Evolutionary conservation across 2,113 vertebrate species (phyloP).

Genomic region (Pogonocichla stellata): DNA sequence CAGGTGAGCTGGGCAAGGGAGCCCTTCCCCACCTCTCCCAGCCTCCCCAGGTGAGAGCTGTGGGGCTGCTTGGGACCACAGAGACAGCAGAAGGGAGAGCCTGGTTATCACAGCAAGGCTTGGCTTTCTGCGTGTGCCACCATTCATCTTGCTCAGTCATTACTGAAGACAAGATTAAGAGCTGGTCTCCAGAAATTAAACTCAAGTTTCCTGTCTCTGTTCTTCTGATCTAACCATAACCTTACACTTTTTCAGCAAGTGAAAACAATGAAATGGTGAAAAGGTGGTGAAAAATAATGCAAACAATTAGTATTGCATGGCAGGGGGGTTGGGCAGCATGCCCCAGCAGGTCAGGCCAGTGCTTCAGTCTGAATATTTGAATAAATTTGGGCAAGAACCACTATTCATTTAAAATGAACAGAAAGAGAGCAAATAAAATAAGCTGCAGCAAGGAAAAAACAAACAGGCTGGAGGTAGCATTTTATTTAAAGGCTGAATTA

Average conservation of each 20-base stretch:
- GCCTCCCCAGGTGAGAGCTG: rapidly evolving
- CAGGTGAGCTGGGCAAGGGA: background rate
- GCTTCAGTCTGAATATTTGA: background rate
- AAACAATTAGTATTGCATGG: background rate
- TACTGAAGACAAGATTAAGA: background rate
- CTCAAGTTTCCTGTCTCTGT: background rate
- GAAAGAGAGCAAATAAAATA: background rate
- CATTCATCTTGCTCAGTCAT: background rate
- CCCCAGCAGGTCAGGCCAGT: background rate
- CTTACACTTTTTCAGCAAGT: background rate
- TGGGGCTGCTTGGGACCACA: background rate
- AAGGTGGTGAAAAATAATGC: background rate
- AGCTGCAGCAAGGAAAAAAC: background rate
- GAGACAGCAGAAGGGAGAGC: rapidly evolving
- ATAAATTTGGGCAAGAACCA: background rate
- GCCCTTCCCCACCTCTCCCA: background rate
- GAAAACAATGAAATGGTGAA: background rate
- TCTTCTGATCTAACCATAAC: background rate
- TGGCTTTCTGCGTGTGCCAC: background rate
- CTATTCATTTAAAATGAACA: background rate
- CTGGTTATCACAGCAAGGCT: background rate
- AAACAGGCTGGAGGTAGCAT: background rate
- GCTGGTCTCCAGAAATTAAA: background rate
- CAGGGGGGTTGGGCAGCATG: background rate
- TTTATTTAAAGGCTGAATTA: background rate